A percentile compares a stretch with the other conserved stretches of the same genome.
phyloP scores from a whole-genome alignment of 1,140 invertebrate species.

The Zaprionus africanus region DNA sequence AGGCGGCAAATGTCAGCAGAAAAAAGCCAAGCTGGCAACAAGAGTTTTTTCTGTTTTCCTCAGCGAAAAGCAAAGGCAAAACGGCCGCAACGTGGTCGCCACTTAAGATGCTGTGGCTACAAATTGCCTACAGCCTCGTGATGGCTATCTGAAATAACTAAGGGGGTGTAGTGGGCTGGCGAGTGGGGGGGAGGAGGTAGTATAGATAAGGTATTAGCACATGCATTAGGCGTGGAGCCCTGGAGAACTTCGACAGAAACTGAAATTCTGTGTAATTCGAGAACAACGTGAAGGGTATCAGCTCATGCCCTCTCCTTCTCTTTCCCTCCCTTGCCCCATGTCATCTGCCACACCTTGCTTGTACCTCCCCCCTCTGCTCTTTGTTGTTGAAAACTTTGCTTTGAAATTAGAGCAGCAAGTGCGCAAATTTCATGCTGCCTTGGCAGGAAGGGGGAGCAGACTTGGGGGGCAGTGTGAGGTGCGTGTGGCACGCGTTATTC shows the following conservation, averaged over 20 bases:
- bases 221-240: conserved; percentile 35
- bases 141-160: conserved; percentile 54
- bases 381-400: conserved; percentile 44
- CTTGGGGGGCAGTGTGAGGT: conserved; percentile 1
- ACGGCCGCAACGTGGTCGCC: conserved; percentile 15
- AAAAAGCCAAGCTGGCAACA: conserved; percentile 47
- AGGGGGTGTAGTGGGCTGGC: neutral
- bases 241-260: neutral
- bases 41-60: conserved; percentile 35
- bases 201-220: conserved; percentile 35
- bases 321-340: neutral
- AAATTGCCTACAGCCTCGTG: conserved; percentile 50
- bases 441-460: neutral
- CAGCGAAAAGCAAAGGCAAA: conserved; percentile 17
- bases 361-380: conserved; percentile 30
- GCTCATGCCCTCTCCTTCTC: neutral
- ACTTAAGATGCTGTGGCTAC: conserved; percentile 23
- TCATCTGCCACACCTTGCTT: neutral
- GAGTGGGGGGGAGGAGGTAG: conserved; percentile 7
- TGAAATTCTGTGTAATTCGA: conserved; percentile 8
- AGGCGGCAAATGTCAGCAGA: conserved; percentile 74
- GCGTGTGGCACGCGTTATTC: conserved; percentile 38
- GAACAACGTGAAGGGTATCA: neutral
- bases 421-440: conserved; percentile 40
- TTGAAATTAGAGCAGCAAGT: conserved; percentile 70